A percentile compares a stretch with the other conserved stretches of the same genome.
Evolutionary conservation across 2,888 invertebrate genomes (phyloP).

Genomic region (Pemphredon lugubris): DNA sequence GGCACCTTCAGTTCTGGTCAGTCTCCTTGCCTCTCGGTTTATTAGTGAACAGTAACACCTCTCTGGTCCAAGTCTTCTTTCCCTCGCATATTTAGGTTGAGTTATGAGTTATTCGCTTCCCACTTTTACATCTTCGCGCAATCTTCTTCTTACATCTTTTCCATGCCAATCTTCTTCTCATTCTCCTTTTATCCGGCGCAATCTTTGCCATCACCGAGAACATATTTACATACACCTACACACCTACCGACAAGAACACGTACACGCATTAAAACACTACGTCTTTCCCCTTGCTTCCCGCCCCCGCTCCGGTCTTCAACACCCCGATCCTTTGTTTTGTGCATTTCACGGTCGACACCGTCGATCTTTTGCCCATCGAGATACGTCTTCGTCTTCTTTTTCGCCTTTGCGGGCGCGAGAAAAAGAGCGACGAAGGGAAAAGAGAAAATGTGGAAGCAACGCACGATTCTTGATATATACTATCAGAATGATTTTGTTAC

Average conservation of each 20-base stretch:
- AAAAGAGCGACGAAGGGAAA: conserved; percentile 49
- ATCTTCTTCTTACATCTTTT: conserved; percentile 9
- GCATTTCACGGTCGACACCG: not conserved
- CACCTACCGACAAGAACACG: no score
- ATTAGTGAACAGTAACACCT: conserved; percentile 82
- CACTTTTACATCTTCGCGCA: conserved; percentile 40
- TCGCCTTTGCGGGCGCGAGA: conserved; percentile 20
- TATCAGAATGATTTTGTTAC: conserved; percentile 11
- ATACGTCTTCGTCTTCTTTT: conserved; percentile 41
- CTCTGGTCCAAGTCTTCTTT: conserved; percentile 81
- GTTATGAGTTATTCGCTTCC: conserved; percentile 74
- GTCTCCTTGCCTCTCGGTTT: conserved; percentile 82
- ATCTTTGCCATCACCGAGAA: no score
- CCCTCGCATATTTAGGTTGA: conserved; percentile 80
- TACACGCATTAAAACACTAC: no score
- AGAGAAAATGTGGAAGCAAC: conserved; percentile 65
- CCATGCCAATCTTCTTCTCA: conserved; percentile 2
- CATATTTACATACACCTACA: no score
- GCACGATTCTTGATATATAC: conserved; percentile 4
- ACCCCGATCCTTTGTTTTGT: not conserved
- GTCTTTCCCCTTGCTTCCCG: no score
- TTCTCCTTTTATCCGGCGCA: conserved; percentile 8
- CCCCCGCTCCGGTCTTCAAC: no score
- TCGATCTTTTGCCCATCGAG: conserved; percentile 15
- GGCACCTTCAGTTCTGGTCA: conserved; percentile 79